Conservation (phyloP, 1,140 invertebrate genomes). For the Branchinecta lynchi region DNA sequence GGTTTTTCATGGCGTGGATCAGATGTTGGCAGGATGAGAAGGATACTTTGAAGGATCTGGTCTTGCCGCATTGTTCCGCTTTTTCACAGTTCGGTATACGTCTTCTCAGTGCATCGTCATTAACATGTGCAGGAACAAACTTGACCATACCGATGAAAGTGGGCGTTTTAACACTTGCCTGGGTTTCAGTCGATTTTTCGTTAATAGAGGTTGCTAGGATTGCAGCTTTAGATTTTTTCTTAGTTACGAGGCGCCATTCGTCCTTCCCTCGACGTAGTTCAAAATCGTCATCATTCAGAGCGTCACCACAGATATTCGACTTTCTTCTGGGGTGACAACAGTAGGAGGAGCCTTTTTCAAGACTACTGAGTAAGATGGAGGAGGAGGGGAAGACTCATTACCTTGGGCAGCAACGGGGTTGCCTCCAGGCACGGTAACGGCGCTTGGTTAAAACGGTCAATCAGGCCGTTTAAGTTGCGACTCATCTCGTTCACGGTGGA, state of each 20-base stretch:
- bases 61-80: not conserved
- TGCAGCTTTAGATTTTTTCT: not conserved
- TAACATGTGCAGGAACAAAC: not conserved
- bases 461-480: not conserved
- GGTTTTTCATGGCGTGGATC: slow-evolving; percentile 4
- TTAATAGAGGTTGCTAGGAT: not conserved
- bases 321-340: not conserved
- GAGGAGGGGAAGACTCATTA: slow-evolving; percentile 2
- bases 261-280: not conserved
- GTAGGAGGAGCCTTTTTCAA: not conserved
- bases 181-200: slow-evolving; percentile 4
- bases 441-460: not conserved
- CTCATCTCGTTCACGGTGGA: not conserved
- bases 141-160: not conserved
- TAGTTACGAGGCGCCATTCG: slow-evolving; percentile 10
- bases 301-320: not conserved
- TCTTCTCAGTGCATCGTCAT: not conserved
- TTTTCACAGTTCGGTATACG: not conserved
- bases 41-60: not conserved
- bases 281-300: slow-evolving; percentile 11
- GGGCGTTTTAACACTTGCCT: slow-evolving; percentile 2
- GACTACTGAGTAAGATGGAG: not conserved
- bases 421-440: not conserved
- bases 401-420: not conserved
- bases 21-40: not conserved